Base-by-base conservation (phyloP, 2,888 invertebrate genomes). In the Conops quadrifasciatus region DNA sequence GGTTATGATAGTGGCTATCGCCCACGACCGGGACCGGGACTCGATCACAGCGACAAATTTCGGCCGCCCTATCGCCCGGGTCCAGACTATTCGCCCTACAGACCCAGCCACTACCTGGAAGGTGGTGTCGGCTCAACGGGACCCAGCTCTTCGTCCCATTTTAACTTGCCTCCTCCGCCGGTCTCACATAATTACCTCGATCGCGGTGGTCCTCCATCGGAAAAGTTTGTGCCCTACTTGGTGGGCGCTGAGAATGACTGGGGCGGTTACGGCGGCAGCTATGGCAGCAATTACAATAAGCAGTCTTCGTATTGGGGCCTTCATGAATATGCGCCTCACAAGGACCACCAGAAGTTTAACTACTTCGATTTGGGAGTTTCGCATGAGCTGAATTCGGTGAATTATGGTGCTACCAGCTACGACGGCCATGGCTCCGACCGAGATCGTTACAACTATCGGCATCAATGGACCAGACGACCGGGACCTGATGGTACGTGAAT, bases 211-310 rank as follows among this genome's bases (percentile, higher is more conserved):
- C 67, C 74, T 5, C 65, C 73, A 1, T 56, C 74, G 0, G 43
- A 84, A 67, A 84, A 86, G 72, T 90, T 85, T 77, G 85, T 90
- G 28, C 90, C 90, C 0, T 90, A 90, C 77, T 86, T 88, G 70
- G 89, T 89, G 67, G 82, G 83, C 75, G 86, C 87, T 0, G 84
- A 87, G 49, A 87, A 87, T 59, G 86, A 85, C 30, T 90, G 90
- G 89, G 89, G 89, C 0, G 87, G 88, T 71, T 91, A 91, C 76
- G 90, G 90, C 0, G 89, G 90, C 0, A 85, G 85, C 15, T 92
- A 92, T 76, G 89, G 89, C 1, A 81, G 83, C 28, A 87, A 87
- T 69, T 85, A 86, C 71, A 81, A 78, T 69, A 85, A 85, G 45
- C 81, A 84, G 67, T 82, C 81, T 2, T 87, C 87, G 63, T 88